Conservation (phyloP, 2,113 vertebrate species). For the Boulengeromyrus knoepffleri region DNA sequence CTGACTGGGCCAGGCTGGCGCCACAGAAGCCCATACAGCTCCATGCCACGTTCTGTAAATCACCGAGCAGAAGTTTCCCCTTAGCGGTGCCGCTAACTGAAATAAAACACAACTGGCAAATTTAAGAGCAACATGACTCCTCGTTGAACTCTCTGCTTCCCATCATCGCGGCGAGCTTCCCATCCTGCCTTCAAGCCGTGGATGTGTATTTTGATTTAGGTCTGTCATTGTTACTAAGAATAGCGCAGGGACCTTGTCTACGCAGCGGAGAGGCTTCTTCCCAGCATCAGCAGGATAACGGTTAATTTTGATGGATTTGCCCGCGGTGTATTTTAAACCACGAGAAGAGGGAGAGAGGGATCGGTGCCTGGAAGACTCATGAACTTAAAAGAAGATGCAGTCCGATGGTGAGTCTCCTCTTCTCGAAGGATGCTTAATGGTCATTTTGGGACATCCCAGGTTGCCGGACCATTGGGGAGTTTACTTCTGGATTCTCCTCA, state of each 20-base stretch:
- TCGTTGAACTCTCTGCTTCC: conserved; percentile 44
- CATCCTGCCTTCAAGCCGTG: background rate
- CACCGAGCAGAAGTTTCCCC: background rate
- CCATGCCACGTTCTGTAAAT: background rate
- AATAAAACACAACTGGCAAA: conserved; percentile 34
- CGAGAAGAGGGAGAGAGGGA: background rate
- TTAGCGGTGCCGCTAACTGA: conserved; percentile 32
- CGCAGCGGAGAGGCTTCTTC: background rate
- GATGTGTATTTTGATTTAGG: conserved; percentile 42
- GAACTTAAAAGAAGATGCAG: background rate
- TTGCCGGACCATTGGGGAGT: background rate
- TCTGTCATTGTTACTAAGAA: conserved; percentile 36
- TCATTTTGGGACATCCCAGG: background rate
- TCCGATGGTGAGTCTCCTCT: background rate
- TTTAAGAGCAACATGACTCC: conserved; percentile 43
- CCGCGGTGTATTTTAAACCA: conserved; percentile 38
- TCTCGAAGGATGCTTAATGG: background rate
- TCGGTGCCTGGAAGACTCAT: background rate
- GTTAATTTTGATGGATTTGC: conserved; percentile 37
- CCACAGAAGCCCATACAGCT: background rate
- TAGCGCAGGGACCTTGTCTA: conserved; percentile 12
- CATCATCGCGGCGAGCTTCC: conserved; percentile 30
- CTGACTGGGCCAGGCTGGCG: background rate
- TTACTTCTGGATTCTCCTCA: background rate
- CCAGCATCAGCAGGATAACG: conserved; percentile 25